These are phyloP conservation scores for Caloenas nicobarica DNA, from an alignment of 2,113 vertebrate genomes.

Conservation along the genomic window DNA sequence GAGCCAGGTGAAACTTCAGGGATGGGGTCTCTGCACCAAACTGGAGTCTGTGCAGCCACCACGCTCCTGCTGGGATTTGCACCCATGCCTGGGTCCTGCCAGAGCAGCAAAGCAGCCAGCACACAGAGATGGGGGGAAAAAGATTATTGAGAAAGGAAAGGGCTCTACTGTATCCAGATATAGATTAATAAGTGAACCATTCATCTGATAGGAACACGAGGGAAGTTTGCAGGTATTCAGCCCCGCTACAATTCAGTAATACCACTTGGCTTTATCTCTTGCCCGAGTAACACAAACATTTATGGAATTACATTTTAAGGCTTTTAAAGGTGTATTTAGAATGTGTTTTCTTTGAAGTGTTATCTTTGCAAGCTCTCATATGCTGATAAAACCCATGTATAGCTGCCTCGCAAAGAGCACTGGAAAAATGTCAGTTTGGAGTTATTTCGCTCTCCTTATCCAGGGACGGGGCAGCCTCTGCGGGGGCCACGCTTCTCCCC, in stretches of 20 bases:
- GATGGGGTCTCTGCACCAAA: not conserved
- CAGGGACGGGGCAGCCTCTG: not conserved
- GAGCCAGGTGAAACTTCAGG: accelerated
- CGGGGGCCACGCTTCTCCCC: accelerated
- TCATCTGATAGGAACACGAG: constrained; percentile 71
- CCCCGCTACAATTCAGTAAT: constrained; percentile 39
- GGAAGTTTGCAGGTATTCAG: constrained; percentile 41
- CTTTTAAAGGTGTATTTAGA: constrained; percentile 74
- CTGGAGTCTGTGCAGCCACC: accelerated
- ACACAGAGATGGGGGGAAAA: not conserved
- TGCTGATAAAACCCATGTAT: constrained; percentile 41
- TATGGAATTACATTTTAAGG: constrained; percentile 69
- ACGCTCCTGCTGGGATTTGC: not conserved
- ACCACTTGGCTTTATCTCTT: constrained; percentile 67
- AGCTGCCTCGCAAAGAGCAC: not conserved
- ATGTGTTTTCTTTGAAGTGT: constrained; percentile 77
- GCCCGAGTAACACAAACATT: constrained; percentile 77
- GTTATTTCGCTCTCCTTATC: constrained; percentile 5
- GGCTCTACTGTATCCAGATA: not conserved
- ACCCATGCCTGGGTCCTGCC: accelerated
- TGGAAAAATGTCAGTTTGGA: not conserved
- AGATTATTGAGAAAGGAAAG: not conserved
- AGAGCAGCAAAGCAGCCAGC: not conserved
- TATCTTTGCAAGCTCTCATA: constrained; percentile 71
- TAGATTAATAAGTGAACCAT: constrained; percentile 78